Percentiles rank a stretch among this genome's conserved stretches.
These are phyloP conservation scores for Eupithecia pulchellata DNA, from an alignment of 2,888 invertebrate genomes.

Conservation along the genomic window DNA sequence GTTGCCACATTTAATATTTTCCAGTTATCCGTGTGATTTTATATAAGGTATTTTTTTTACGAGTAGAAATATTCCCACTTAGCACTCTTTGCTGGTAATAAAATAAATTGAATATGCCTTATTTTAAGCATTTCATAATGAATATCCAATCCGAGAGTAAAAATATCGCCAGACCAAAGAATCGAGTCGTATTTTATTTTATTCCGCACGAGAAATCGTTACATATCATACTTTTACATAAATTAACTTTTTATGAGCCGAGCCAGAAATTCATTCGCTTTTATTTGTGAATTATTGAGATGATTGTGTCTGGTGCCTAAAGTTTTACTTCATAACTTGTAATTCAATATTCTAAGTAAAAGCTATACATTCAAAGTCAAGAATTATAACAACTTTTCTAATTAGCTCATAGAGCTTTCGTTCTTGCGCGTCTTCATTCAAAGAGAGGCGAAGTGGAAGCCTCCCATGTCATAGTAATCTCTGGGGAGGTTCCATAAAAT, in stretches of 20 bases:
- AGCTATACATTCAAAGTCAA: neutral
- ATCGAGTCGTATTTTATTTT: slow-evolving; percentile 49
- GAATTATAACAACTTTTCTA: neutral
- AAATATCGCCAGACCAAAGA: slow-evolving; percentile 8
- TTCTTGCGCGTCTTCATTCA: neutral
- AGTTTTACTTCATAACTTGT: slow-evolving; percentile 1
- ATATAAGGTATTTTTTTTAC: neutral
- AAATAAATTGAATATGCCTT: neutral
- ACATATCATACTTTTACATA: slow-evolving; percentile 29
- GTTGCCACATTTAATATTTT: neutral
- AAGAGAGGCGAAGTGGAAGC: neutral
- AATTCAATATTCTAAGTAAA: slow-evolving; percentile 8
- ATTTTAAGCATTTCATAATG: neutral
- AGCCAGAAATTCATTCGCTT: slow-evolving; percentile 20
- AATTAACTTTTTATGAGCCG: slow-evolving; percentile 27
- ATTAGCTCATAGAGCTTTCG: slow-evolving; percentile 5
- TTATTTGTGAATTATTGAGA: slow-evolving; percentile 40
- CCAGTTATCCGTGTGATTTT: neutral
- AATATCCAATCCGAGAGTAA: neutral
- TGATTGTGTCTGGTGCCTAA: slow-evolving; percentile 26
- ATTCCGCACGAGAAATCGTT: slow-evolving; percentile 48
- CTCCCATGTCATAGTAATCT: slow-evolving; percentile 43
- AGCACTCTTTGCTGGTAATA: neutral
- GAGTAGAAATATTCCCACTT: neutral
- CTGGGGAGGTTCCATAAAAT: slow-evolving; percentile 56